A percentile compares a stretch with the other conserved stretches of the same genome.
phyloP scores from a whole-genome alignment of 2,888 invertebrate species.

The Plebejus argus region DNA sequence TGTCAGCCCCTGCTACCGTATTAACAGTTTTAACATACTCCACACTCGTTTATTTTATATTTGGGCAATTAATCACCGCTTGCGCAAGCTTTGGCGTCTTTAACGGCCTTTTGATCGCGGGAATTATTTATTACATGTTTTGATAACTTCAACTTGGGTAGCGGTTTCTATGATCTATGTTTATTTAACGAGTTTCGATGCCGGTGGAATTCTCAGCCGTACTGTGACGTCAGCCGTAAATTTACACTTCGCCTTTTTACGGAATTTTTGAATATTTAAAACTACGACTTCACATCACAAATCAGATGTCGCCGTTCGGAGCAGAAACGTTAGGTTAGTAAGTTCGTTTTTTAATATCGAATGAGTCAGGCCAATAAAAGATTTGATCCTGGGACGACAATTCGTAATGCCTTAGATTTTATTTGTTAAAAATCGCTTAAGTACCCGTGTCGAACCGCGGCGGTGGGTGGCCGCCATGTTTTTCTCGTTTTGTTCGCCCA shows the following conservation, averaged over 20 bases:
- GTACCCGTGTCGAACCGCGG: conserved; percentile 78
- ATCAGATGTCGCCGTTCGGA: background rate
- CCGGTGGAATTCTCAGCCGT: background rate
- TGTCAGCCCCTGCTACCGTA: conserved; percentile 60
- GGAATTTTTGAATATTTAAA: background rate
- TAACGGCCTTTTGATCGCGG: conserved; percentile 26
- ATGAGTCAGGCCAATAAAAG: conserved; percentile 45
- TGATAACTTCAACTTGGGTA: conserved; percentile 9
- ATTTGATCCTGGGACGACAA: conserved; percentile 63
- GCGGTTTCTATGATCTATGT: conserved; percentile 22
- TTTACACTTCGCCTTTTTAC: background rate
- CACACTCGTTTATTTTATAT: conserved; percentile 32
- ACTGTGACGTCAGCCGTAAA: background rate
- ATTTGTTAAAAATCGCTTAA: conserved; percentile 82
- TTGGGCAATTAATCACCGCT: conserved; percentile 26
- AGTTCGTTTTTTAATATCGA: background rate
- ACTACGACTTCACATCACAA: background rate
- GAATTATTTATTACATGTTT: conserved; percentile 33
- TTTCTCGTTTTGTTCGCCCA: conserved; percentile 71
- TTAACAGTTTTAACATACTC: conserved; percentile 46
- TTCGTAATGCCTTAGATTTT: conserved; percentile 81
- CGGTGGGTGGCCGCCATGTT: conserved; percentile 79
- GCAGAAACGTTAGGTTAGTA: background rate
- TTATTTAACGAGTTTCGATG: conserved; percentile 15
- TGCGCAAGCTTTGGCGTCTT: conserved; percentile 14